Percentiles rank a stretch among this genome's conserved stretches.
Conservation (phyloP, 2,888 invertebrate genomes). For the Tridacna crocea region DNA sequence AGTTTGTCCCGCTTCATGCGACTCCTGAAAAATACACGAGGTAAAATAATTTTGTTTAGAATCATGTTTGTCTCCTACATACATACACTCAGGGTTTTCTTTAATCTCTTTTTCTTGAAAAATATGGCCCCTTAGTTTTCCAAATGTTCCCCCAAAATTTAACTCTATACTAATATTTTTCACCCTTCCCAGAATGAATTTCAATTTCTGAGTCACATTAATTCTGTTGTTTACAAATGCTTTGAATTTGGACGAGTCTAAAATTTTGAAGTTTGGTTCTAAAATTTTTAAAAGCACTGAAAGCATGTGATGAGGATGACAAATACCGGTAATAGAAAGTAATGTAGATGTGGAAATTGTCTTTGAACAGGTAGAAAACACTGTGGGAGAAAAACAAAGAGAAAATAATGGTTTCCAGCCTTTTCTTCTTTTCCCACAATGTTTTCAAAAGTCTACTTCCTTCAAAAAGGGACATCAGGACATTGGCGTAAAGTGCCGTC, state of each 20-base stretch:
- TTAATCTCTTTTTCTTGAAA: not conserved
- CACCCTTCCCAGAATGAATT: not conserved
- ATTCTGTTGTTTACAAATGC: too few species aligned
- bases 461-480: too few species aligned
- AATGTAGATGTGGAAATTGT: not conserved
- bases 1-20: slow-evolving; percentile 52
- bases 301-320: not conserved
- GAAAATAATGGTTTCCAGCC: too few species aligned
- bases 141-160: not conserved
- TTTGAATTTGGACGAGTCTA: slow-evolving; percentile 8
- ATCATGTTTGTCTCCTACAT: too few species aligned
- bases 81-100: too few species aligned
- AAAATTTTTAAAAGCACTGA: too few species aligned
- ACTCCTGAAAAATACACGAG: slow-evolving; percentile 36
- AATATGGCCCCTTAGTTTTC: not conserved
- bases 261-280: not conserved
- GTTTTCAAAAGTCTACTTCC: too few species aligned
- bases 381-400: too few species aligned
- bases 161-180: not conserved
- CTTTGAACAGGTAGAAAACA: too few species aligned
- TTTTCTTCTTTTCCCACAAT: too few species aligned
- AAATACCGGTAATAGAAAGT: not conserved
- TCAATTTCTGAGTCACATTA: too few species aligned
- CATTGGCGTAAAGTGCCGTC: too few species aligned
- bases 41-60: not conserved